Base-by-base conservation (phyloP, 1,140 invertebrate genomes). In the Latrodectus geometricus region DNA sequence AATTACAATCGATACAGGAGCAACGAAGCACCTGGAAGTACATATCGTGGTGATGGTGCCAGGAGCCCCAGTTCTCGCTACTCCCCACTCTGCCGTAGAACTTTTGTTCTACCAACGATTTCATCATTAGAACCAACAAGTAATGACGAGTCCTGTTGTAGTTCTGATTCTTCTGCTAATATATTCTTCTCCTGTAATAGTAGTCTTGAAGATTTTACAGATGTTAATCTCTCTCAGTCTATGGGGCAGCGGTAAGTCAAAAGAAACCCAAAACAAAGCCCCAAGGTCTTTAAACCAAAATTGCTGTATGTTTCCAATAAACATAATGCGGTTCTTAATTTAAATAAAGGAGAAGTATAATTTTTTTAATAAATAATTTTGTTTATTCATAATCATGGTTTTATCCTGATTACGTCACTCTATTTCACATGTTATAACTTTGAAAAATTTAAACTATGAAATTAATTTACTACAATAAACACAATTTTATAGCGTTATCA, bases 1-100 rank as follows among this genome's bases (percentile, higher is more conserved):
- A 86, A 88, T 69, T 89, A 89, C 61, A 82, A 72, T 81, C 48
- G 88, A 14, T 89, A 68, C 77, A 69, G 88, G 76, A 56, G 66
- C 14, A 68, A 48, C 21, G 56, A 85, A 8, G 14, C 65, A 15
- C 76, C 87, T 20, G 76, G 88, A 17, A 82, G 81, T 4, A 54
- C 79, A 14, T 87, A 75, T 74, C 82, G 72, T 8, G 65, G 21
- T 21, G 83, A 78, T 35, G 83, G 68, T 50, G 20, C 68, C 76
- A 80, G 77, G 56, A 80, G 76, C 77, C 85, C 76, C 68, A 86
- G 65, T 86, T 77, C 75, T 78, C 85, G 85, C 76, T 87, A 87
- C 85, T 87, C 85, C 85, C 85, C 85, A 79, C 76, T 80, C 69
- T 87, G 56, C 50, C 85, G 77, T 65, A 86, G 83, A 61, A 52